A percentile compares a stretch with the other conserved stretches of the same genome.
These are phyloP conservation scores for Prosapia bicincta DNA, from an alignment of 2,888 invertebrate species.

Conservation along the genomic window DNA sequence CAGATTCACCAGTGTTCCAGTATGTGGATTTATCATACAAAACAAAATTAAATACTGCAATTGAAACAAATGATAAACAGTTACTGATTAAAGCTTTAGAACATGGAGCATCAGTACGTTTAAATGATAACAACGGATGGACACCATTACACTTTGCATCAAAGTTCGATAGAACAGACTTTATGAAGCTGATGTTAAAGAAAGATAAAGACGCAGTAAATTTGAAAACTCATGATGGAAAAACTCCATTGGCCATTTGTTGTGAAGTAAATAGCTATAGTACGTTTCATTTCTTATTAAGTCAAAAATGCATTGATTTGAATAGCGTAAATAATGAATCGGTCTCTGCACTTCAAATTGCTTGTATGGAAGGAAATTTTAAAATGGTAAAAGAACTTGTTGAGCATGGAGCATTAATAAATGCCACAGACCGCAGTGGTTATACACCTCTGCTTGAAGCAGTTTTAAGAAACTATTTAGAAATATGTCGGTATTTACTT, in stretches of 20 bases:
- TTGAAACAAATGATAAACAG: neutral
- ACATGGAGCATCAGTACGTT: neutral
- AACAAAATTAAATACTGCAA: neutral
- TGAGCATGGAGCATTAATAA: neutral
- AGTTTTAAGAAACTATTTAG: neutral
- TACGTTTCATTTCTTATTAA: neutral
- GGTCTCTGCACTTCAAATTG: neutral
- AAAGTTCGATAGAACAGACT: neutral
- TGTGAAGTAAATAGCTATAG: neutral
- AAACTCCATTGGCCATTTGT: neutral
- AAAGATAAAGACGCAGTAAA: neutral
- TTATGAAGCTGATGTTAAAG: neutral
- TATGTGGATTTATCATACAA: neutral
- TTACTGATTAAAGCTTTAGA: neutral
- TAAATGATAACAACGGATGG: neutral
- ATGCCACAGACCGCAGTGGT: neutral
- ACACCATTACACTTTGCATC: neutral
- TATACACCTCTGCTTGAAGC: neutral
- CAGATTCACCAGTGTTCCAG: neutral
- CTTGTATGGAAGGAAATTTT: neutral
- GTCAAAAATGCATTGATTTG: neutral
- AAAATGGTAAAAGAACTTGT: neutral
- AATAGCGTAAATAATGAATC: neutral
- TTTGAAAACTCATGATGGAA: neutral
- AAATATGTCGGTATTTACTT: neutral